Evolutionary conservation across 2,888 invertebrate species (phyloP).

Genomic region (Sipunculus nudus): DNA sequence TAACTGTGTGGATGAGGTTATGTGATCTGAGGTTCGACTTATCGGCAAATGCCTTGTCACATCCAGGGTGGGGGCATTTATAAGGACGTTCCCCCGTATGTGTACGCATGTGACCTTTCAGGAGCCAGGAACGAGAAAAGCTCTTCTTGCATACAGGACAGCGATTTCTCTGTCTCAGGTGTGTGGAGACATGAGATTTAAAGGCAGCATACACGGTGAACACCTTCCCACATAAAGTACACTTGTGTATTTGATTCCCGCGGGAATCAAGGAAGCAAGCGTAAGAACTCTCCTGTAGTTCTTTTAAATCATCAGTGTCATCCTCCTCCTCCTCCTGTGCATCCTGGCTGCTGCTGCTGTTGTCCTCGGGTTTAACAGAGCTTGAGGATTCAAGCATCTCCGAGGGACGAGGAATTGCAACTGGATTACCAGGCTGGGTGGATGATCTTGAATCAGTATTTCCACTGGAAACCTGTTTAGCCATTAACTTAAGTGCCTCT

Average conservation of each 20-base stretch:
- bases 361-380: too few relatives aligned
- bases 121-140: slow-evolving; percentile 62
- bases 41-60: slow-evolving; percentile 63
- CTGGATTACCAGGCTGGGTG: too few relatives aligned
- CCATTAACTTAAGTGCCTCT: too few relatives aligned
- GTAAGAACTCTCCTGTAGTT: background rate
- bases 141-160: slow-evolving; percentile 58
- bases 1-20: slow-evolving; percentile 58
- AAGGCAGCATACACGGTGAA: slow-evolving; percentile 47
- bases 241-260: slow-evolving; percentile 41
- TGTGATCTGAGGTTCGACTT: slow-evolving; percentile 64
- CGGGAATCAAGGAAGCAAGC: slow-evolving; percentile 6
- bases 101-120: slow-evolving; percentile 63
- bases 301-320: background rate
- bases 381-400: background rate
- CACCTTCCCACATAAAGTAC: slow-evolving; percentile 49
- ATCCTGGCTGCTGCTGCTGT: background rate
- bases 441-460: too few relatives aligned
- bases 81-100: slow-evolving; percentile 64
- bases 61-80: slow-evolving; percentile 51
- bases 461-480: too few relatives aligned
- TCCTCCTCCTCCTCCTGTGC: background rate
- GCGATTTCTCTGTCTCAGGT: slow-evolving; percentile 49
- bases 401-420: background rate
- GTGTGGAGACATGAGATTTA: slow-evolving; percentile 46